These are phyloP conservation scores for Trachelus iudaicus DNA, from an alignment of 2,888 invertebrate species.

Conservation along the genomic window DNA sequence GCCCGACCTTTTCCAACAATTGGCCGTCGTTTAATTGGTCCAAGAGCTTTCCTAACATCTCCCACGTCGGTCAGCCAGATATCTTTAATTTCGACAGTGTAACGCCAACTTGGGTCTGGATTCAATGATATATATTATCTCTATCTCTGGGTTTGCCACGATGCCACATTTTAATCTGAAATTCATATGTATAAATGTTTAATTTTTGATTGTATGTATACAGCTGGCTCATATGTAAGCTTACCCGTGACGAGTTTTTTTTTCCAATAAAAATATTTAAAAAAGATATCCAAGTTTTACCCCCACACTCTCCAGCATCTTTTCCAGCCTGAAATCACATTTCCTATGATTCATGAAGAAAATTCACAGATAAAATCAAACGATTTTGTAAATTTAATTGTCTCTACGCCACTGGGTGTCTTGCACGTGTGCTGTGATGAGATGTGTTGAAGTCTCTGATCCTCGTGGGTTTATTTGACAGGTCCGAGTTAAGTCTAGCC, in stretches of 20 bases:
- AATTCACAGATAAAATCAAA: background rate
- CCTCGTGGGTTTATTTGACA: background rate
- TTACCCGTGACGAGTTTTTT: constrained; percentile 33
- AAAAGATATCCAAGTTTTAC: background rate
- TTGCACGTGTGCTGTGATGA: background rate
- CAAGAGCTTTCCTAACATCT: constrained; percentile 70
- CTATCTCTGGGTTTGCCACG: background rate
- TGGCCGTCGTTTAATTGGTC: constrained; percentile 81
- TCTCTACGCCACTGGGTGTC: background rate
- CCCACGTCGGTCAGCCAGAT: constrained; percentile 81
- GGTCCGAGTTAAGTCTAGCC: background rate
- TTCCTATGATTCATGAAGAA: background rate
- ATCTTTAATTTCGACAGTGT: constrained; percentile 77
- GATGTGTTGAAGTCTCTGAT: background rate
- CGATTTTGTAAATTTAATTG: background rate
- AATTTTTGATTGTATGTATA: constrained; percentile 7
- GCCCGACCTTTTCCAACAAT: constrained; percentile 55
- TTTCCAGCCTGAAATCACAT: background rate
- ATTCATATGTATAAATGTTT: constrained; percentile 3
- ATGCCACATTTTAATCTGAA: constrained; percentile 8
- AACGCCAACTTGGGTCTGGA: constrained; percentile 72
- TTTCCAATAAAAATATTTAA: background rate
- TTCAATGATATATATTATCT: constrained; percentile 37
- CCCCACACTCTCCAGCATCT: background rate
- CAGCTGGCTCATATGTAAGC: constrained; percentile 47